Conservation (phyloP, 2,888 invertebrate genomes). For the Thera britannica region DNA sequence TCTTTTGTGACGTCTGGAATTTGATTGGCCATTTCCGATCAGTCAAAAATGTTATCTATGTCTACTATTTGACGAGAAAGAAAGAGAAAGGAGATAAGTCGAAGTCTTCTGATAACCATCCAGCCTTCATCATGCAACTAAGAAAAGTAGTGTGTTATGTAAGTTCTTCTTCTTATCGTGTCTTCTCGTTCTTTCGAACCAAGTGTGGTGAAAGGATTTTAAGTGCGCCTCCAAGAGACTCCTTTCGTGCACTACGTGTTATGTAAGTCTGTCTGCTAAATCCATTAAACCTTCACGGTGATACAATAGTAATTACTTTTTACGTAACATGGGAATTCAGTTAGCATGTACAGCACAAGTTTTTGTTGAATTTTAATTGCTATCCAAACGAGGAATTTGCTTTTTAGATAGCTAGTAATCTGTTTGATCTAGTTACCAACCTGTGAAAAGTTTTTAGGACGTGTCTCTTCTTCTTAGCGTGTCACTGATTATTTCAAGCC, state of each 20-base stretch:
- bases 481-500: too few relatives aligned
- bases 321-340: conserved; percentile 33
- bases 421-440: too few relatives aligned
- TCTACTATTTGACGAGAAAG: too few relatives aligned
- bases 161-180: not conserved
- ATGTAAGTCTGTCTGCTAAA: conserved; percentile 26
- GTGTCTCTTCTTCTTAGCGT: too few relatives aligned
- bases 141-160: not conserved
- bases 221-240: too few relatives aligned
- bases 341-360: conserved; percentile 11
- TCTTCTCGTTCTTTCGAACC: too few relatives aligned
- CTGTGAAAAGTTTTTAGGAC: too few relatives aligned
- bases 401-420: not conserved
- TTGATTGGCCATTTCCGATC: too few relatives aligned
- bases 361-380: conserved; percentile 1
- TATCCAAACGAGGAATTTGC: not conserved
- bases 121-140: not conserved
- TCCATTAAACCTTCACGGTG: conserved; percentile 19
- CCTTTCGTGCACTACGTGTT: not conserved
- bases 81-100: not conserved
- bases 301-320: conserved; percentile 28
- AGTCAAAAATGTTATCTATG: too few relatives aligned
- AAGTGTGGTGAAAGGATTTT: too few relatives aligned
- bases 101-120: not conserved
- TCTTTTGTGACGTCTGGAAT: too few relatives aligned